Conservation (phyloP, 2,113 vertebrate genomes). For the Antechinus stuartii region DNA sequence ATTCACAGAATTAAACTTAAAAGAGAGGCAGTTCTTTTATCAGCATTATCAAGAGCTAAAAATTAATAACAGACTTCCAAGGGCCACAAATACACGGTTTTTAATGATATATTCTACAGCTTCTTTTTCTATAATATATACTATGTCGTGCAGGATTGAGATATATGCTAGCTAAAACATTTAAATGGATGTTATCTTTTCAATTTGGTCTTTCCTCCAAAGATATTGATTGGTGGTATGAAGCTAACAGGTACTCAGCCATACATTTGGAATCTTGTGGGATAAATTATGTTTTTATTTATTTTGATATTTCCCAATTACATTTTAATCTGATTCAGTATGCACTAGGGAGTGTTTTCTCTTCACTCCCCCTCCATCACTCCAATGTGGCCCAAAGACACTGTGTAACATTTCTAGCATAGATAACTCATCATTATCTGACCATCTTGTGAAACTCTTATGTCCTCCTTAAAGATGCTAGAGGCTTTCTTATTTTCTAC, state of each 20-base stretch:
- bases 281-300: neutral
- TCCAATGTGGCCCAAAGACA: neutral
- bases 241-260: neutral
- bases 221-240: neutral
- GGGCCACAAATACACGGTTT: neutral
- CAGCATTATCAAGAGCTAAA: neutral
- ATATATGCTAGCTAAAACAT: neutral
- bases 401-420: neutral
- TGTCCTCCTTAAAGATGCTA: too few species aligned
- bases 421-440: neutral
- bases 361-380: neutral
- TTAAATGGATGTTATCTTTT: neutral
- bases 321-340: neutral
- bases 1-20: neutral
- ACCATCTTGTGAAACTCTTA: too few species aligned
- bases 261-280: neutral
- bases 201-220: neutral
- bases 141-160: neutral
- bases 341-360: neutral
- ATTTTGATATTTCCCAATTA: neutral
- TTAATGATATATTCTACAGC: neutral
- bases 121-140: neutral
- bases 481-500: too few species aligned
- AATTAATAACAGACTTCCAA: neutral
- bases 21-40: neutral